Base-by-base conservation (phyloP, 1,140 invertebrate genomes). In the Tetragnatha versicolor region DNA sequence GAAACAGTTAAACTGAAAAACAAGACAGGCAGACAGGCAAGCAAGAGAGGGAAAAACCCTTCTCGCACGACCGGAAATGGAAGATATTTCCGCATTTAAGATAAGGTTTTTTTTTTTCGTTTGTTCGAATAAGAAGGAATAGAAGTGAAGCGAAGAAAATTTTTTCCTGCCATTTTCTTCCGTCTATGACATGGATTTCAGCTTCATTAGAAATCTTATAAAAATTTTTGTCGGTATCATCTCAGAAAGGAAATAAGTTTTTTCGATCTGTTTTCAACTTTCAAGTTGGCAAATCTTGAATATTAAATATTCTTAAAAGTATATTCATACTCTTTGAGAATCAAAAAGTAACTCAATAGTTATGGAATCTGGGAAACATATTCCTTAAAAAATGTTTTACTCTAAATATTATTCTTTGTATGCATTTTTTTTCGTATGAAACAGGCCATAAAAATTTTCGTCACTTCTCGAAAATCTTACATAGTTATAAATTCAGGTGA, bases 51-150 rank as follows among this genome's bases (percentile, higher is more conserved):
- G 51, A 35, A 31, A 49, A 68, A 49, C 51, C 31, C 27, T 4
- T 68, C 42, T 68, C 47, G 42, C 65, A 68, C 31, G 45, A 68
- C 42, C 65, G 65, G 65, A 68, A 68, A 68, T 68, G 45, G 65
- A 68, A 68, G 65, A 68, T 68, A 68, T 68, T 68, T 68, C 65
- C 65, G 65, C 65, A 68, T 49, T 68, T 29, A 12, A 42, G 65
- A 68, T 68, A 68, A 68, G 65, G 65, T 49, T 49, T 49, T 45
- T 68, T 45, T 45, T 68, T 49, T 68, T 65, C 65, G 65, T 68
- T 33, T 68, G 60, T 45, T 68, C 17, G 42, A 49, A 14, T 68
- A 31, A 49, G 42, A 49, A 68, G 33, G 65, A 68, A 68, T 49
- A 25, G 42, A 68, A 68, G 31, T 68, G 65, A 49, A 68, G 42